These are phyloP conservation scores for Caenorhabditis zanzibari DNA, from an alignment of 2,888 invertebrate genomes.

Conservation along the genomic window DNA sequence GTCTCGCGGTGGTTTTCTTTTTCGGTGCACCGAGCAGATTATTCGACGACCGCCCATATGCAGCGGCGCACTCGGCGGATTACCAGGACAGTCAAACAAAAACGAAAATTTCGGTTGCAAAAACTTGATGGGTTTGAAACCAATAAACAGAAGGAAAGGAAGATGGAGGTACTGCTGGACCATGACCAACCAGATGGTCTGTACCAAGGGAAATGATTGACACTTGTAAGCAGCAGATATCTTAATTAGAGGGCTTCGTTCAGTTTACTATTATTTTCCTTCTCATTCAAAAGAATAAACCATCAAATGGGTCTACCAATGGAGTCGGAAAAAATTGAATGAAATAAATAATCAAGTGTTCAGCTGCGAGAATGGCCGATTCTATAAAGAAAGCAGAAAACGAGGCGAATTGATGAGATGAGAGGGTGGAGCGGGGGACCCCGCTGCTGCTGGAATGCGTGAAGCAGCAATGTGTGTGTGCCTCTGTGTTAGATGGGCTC, in stretches of 20 bases:
- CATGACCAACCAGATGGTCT: slow-evolving; percentile 29
- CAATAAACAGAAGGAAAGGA: not conserved
- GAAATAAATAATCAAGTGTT: slow-evolving; percentile 28
- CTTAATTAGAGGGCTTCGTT: slow-evolving; percentile 32
- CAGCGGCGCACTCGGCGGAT: slow-evolving; percentile 48
- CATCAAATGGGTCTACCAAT: not conserved
- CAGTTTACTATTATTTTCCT: not conserved
- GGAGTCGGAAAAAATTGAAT: not conserved
- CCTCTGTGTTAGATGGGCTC: slow-evolving; percentile 25
- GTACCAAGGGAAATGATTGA: slow-evolving; percentile 28
- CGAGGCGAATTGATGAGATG: slow-evolving; percentile 15
- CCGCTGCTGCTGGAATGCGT: slow-evolving; percentile 32
- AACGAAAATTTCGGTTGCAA: slow-evolving; percentile 15
- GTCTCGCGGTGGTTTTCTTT: not conserved
- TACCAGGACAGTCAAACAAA: slow-evolving; percentile 53
- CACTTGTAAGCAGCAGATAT: slow-evolving; percentile 26
- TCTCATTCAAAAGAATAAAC: not conserved
- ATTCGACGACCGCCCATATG: slow-evolving; percentile 32
- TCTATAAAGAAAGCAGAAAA: not conserved
- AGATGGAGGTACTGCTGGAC: slow-evolving; percentile 6
- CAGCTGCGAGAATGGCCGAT: not conserved
- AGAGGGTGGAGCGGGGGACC: slow-evolving; percentile 2
- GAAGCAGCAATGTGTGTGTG: slow-evolving; percentile 31
- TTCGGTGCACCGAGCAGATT: slow-evolving; percentile 41
- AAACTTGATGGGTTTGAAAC: slow-evolving; percentile 26